Percentiles rank a stretch among this genome's conserved stretches.
Conservation (phyloP, 2,113 vertebrate genomes). For the Pipra filicauda region DNA sequence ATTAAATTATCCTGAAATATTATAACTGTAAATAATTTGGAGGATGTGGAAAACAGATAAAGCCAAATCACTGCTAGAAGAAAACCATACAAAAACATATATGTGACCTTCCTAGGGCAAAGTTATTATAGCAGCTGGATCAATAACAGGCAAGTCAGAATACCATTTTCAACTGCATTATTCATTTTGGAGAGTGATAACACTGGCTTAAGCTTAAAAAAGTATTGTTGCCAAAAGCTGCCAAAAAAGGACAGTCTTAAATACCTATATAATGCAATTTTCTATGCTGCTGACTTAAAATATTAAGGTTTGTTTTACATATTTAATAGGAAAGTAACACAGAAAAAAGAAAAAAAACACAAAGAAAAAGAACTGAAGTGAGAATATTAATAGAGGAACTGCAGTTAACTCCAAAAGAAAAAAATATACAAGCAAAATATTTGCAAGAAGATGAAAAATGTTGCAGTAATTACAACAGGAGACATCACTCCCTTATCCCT, state of each 20-base stretch:
- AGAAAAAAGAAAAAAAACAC: neutral
- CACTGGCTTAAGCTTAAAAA: neutral
- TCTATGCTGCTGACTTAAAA: neutral
- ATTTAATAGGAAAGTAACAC: neutral
- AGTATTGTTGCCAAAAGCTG: neutral
- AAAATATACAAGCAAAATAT: neutral
- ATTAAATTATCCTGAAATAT: neutral
- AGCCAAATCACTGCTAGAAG: neutral
- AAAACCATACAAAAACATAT: neutral
- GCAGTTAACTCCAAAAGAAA: neutral
- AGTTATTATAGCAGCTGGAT: neutral
- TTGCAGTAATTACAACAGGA: neutral
- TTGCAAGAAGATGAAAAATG: neutral
- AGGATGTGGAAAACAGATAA: neutral
- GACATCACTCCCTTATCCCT: neutral
- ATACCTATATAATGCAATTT: neutral
- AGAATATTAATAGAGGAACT: neutral
- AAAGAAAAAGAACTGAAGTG: accelerated
- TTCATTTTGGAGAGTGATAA: neutral
- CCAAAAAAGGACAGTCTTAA: neutral
- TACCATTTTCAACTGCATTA: neutral
- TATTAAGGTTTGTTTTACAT: neutral
- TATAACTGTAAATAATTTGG: neutral
- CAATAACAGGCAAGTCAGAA: neutral
- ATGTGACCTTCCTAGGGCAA: neutral